Evolutionary conservation across 2,113 vertebrate genomes (phyloP).

Genomic region (Notothenia coriiceps): DNA sequence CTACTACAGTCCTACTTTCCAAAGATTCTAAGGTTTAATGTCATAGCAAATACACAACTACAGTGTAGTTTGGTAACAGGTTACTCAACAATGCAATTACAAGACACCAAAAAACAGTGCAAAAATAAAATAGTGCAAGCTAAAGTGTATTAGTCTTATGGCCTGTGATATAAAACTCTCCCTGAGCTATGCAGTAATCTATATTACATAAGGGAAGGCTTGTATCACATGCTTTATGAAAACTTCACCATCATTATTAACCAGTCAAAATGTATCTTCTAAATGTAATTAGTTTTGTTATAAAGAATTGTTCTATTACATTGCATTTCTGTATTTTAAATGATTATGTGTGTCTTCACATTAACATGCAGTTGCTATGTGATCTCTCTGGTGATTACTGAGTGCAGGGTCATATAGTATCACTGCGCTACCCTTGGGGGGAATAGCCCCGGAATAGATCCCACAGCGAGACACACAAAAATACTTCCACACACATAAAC

Average conservation of each 20-base stretch:
- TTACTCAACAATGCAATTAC: too few relatives aligned
- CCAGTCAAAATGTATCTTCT: neutral
- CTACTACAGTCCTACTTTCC: too few relatives aligned
- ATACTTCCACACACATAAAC: neutral
- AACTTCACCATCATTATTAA: neutral
- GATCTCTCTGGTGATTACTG: slow-evolving; percentile 30
- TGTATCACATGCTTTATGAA: neutral
- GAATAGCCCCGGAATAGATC: neutral
- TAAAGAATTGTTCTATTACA: neutral
- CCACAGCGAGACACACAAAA: slow-evolving; percentile 19
- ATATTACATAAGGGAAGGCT: neutral
- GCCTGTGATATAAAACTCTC: too few relatives aligned
- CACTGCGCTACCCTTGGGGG: neutral
- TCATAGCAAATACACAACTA: too few relatives aligned
- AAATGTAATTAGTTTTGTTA: neutral
- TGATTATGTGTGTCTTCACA: neutral
- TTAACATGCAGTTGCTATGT: slow-evolving; percentile 9
- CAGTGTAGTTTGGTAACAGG: too few relatives aligned
- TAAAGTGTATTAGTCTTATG: too few relatives aligned
- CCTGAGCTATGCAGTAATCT: too few relatives aligned
- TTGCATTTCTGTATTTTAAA: neutral
- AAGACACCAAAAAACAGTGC: too few relatives aligned
- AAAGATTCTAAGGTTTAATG: too few relatives aligned
- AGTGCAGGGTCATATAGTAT: slow-evolving; percentile 19
- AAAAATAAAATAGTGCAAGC: too few relatives aligned